Conservation (phyloP, 92 coral and sea anemone genomes). For the Palythoa caribaeorum region DNA sequence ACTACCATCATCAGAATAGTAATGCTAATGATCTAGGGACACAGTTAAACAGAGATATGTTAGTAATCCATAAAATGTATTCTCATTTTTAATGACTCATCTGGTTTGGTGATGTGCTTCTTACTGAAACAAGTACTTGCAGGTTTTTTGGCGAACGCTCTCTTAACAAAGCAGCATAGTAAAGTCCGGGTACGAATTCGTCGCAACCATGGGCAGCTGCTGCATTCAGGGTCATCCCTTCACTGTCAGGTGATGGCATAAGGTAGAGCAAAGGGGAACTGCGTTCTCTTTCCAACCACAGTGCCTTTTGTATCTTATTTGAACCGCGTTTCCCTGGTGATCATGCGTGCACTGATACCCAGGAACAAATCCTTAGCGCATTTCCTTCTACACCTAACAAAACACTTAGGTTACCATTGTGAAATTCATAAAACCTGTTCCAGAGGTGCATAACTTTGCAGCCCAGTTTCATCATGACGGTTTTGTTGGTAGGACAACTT, state of each 20-base stretch:
- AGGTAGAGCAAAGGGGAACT: background rate
- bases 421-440: background rate
- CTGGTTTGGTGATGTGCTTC: background rate
- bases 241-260: background rate
- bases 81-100: background rate
- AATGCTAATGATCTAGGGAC: no score
- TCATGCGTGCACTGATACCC: background rate
- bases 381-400: background rate
- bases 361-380: background rate
- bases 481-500: constrained; percentile 2
- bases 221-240: background rate
- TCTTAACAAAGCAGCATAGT: background rate
- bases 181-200: background rate
- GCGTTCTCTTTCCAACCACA: background rate
- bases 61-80: background rate
- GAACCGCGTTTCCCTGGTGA: background rate
- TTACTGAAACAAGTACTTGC: background rate
- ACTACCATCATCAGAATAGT: no score
- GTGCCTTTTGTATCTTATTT: background rate
- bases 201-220: background rate
- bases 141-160: background rate
- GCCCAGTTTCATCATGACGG: constrained; percentile 2
- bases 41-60: no score
- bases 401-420: constrained; percentile 12
- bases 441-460: constrained; percentile 25